A percentile compares a stretch with the other conserved stretches of the same genome.
These are phyloP conservation scores for Chirona hameri DNA, from an alignment of 2,888 invertebrate species.

Conservation along the genomic window DNA sequence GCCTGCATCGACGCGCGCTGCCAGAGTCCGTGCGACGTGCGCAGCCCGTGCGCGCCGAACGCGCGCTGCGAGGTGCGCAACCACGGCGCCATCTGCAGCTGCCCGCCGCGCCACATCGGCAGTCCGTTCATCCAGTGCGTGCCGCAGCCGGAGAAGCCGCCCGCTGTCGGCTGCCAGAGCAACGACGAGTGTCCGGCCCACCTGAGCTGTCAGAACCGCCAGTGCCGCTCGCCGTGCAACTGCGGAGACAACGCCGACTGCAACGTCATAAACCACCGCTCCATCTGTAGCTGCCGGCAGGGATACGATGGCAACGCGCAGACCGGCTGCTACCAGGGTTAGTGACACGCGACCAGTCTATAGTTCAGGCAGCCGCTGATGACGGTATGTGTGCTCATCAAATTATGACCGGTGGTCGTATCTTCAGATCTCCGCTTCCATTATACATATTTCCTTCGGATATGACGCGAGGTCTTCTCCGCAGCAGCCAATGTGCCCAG, in stretches of 20 bases:
- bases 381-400: no score
- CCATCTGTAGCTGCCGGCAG: slow-evolving; percentile 75
- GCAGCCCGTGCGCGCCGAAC: slow-evolving; percentile 42
- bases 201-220: slow-evolving; percentile 70
- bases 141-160: slow-evolving; percentile 47
- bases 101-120: slow-evolving; percentile 65
- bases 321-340: slow-evolving; percentile 41
- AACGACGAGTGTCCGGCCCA: slow-evolving; percentile 75
- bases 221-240: slow-evolving; percentile 56
- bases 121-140: slow-evolving; percentile 53
- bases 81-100: slow-evolving; percentile 80
- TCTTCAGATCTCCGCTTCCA: no score
- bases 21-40: slow-evolving; percentile 50
- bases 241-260: slow-evolving; percentile 61
- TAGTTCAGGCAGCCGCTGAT: no score
- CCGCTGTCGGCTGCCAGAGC: slow-evolving; percentile 60
- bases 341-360: no score
- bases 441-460: no score
- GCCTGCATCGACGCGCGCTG: slow-evolving; percentile 79
- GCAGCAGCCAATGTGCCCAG: no score
- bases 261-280: slow-evolving; percentile 79
- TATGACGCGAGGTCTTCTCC: no score
- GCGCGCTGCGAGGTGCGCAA: slow-evolving; percentile 53
- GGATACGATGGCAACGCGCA: slow-evolving; percentile 61
- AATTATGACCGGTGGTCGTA: no score